Evolutionary conservation across 2,888 invertebrate species (phyloP).

Genomic region (Andricus quercusramuli): DNA sequence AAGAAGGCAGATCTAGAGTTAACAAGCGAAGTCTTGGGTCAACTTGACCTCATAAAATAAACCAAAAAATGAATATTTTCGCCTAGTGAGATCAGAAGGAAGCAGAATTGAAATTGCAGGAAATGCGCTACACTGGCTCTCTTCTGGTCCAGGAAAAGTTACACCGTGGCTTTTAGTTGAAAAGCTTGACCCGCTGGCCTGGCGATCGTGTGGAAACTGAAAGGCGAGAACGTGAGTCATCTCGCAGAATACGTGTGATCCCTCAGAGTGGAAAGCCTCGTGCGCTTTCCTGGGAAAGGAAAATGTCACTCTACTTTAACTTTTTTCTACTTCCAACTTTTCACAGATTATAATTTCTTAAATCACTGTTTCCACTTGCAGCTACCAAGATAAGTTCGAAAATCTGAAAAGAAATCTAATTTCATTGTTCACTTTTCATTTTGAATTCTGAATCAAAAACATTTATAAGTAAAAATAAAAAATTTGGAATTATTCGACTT

Average conservation of each 20-base stretch:
- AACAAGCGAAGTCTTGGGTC: too few relatives aligned
- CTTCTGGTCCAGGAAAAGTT: conserved; percentile 41
- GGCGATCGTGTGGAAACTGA: conserved; percentile 60
- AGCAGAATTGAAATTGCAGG: conserved; percentile 49
- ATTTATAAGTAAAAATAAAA: too few relatives aligned
- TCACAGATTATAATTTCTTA: background rate
- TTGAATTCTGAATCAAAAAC: background rate
- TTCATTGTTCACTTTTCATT: background rate
- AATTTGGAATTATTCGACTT: too few relatives aligned
- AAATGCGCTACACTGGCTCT: conserved; percentile 44
- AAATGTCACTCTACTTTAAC: background rate
- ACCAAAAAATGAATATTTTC: background rate
- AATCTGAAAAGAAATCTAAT: background rate
- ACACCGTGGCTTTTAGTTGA: conserved; percentile 45
- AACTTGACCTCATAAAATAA: too few relatives aligned
- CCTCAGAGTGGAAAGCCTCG: conserved; percentile 39
- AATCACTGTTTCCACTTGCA: background rate
- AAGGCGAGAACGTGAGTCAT: conserved; percentile 66
- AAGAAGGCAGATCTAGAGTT: too few relatives aligned
- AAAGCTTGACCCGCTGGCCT: conserved; percentile 45
- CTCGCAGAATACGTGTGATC: conserved; percentile 64
- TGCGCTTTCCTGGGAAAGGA: background rate
- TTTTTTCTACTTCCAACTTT: background rate
- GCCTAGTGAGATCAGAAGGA: background rate
- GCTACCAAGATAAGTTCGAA: background rate